phyloP scores from a whole-genome alignment of 53 echinoderm and acorn worm genomes.

The Patiria pectinifera region DNA sequence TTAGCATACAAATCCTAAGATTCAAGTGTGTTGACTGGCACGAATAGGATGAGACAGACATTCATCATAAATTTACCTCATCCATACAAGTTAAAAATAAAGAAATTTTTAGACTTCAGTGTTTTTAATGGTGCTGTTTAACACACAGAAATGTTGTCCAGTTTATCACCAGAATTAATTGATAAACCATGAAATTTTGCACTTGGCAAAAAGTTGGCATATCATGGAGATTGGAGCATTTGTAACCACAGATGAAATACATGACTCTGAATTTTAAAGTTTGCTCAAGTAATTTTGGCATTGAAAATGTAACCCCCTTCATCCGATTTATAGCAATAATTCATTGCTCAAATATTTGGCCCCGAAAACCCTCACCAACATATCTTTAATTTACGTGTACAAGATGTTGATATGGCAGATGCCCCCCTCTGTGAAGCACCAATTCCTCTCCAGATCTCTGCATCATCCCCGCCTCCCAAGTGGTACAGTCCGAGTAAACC shows the following conservation, averaged over 20 bases:
- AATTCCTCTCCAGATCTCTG: background rate
- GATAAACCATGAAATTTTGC: no score
- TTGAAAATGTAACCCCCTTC: background rate
- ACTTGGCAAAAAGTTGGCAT: no score
- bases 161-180: no score
- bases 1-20: background rate
- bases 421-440: background rate
- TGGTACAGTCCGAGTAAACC: constrained; percentile 38
- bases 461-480: constrained; percentile 15
- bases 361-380: background rate
- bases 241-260: background rate
- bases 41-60: constrained; percentile 8
- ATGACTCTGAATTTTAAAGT: background rate
- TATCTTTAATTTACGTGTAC: background rate
- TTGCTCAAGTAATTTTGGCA: background rate
- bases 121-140: no score
- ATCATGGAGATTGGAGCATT: no score
- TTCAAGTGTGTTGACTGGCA: background rate
- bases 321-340: background rate
- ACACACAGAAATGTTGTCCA: no score
- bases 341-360: background rate
- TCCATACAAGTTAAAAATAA: no score
- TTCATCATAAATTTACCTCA: no score
- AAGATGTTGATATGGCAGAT: background rate
- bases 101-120: no score